These are phyloP conservation scores for Drosophila arizonae DNA, from an alignment of 1,140 invertebrate genomes.

Conservation along the genomic window DNA sequence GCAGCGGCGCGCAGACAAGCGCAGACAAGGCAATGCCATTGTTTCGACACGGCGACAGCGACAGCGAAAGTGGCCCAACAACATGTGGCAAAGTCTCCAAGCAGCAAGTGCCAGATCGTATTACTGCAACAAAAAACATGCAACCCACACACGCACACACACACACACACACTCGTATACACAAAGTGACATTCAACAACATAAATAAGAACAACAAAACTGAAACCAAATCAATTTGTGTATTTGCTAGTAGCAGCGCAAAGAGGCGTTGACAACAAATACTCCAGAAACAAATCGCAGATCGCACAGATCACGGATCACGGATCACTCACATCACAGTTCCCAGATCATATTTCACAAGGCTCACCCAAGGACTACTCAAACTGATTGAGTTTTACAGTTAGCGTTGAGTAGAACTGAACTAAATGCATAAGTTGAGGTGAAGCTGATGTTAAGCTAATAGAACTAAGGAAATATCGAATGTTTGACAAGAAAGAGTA, in stretches of 20 bases:
- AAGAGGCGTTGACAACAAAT: conserved; percentile 59
- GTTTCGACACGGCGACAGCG: conserved; percentile 21
- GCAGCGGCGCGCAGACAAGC: conserved; percentile 30
- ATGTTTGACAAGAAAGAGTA: no score
- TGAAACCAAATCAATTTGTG: conserved; percentile 55
- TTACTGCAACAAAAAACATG: conserved; percentile 62
- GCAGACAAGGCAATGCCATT: conserved; percentile 57
- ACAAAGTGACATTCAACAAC: conserved; percentile 69
- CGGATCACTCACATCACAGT: conserved; percentile 3
- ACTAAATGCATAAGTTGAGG: no score
- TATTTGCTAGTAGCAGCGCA: conserved; percentile 36
- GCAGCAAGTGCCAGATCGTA: conserved; percentile 61
- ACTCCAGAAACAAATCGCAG: conserved; percentile 6
- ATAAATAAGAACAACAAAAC: conserved; percentile 62
- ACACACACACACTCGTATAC: background rate
- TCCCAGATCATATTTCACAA: conserved; percentile 37
- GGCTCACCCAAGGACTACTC: background rate
- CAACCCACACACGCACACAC: conserved; percentile 43
- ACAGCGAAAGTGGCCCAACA: conserved; percentile 64
- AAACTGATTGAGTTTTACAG: background rate
- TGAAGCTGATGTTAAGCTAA: no score
- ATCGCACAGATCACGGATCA: conserved; percentile 22
- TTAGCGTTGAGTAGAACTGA: no score
- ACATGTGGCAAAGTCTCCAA: conserved; percentile 41
- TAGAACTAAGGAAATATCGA: no score